Evolutionary conservation across 2,113 vertebrate genomes (phyloP), one percentile per base, ranked within the genome.

Genomic region (Phylloscopus trochiloides): DNA sequence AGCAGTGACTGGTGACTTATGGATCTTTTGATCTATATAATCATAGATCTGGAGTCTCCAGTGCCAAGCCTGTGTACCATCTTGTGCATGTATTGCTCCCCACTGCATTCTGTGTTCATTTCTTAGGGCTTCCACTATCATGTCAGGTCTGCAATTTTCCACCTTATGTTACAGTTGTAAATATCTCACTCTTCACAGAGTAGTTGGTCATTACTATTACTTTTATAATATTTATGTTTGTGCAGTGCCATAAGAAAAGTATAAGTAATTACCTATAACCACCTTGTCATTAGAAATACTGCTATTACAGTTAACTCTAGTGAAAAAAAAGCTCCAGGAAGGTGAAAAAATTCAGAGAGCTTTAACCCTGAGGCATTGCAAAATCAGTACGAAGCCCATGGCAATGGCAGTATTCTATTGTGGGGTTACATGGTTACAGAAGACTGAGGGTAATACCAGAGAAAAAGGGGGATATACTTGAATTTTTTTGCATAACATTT

Each of bases 361-460:
- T 34, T 88, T 67, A 58, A 67, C 7, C 7, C 29, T 32, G 18
- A 15, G 24, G 17, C 10, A 34, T 67, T 90, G 72, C 24, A 59
- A 92, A 80, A 34, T 68, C 28, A 68, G 14, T 26, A 68, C 11
- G 68, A 80, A 63, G 34, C 62, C 66, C 26, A 16, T 11, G 19
- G 50, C 18, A 80, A 62, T 25, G 19, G 21, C 68, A 63, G 26
- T 42, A 51, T 26, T 54, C 19, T 32, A 6, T 19, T 47, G 19
- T 4, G 1, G 29, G 42, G 25, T 34, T 65, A 73, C 0, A 0
- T 45, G 14, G 14, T 52, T 70, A 67, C 31, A 52, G 47, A 65
- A 88, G 25, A 34, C 26, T 59, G 32, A 92, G 22, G 5, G 22
- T 24, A 38, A 67, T 24, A 80, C 6, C 21, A 75, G 12, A 50